A percentile compares a stretch with the other conserved stretches of the same genome.
Conservation (phyloP, 2,888 invertebrate species). For the Euphydryas editha region DNA sequence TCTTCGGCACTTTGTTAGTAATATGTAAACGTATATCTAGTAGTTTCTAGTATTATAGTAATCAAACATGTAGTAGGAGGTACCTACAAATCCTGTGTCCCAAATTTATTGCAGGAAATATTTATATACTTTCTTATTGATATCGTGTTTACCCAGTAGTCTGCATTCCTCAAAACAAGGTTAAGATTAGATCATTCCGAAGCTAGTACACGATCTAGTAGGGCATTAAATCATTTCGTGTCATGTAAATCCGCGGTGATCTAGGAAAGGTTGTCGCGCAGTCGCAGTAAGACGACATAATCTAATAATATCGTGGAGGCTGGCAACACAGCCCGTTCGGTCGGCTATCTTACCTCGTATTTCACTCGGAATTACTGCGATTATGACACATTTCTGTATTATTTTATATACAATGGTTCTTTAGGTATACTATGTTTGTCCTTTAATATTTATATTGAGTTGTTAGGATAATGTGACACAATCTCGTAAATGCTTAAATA, state of each 20-base stretch:
- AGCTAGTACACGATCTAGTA: conserved; percentile 8
- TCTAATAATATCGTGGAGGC: conserved; percentile 10
- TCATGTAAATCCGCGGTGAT: conserved; percentile 10
- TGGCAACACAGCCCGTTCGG: background rate
- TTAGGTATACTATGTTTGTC: background rate
- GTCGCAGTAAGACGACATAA: conserved; percentile 21
- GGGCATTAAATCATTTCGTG: conserved; percentile 10
- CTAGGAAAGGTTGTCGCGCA: conserved; percentile 8
- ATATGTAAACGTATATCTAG: too few relatives aligned
- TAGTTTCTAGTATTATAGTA: too few relatives aligned
- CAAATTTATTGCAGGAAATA: background rate
- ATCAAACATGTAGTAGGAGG: too few relatives aligned
- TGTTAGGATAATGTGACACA: too few relatives aligned
- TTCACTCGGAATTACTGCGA: conserved; percentile 8
- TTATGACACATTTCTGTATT: conserved; percentile 5
- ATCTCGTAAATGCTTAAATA: too few relatives aligned
- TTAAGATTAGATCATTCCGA: conserved; percentile 12
- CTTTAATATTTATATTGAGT: background rate
- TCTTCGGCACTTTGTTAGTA: too few relatives aligned
- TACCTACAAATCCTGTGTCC: background rate
- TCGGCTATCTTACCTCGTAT: conserved; percentile 6
- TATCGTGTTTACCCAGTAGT: background rate
- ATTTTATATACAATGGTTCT: background rate
- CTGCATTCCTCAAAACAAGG: conserved; percentile 11
- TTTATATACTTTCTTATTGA: background rate